These are phyloP conservation scores for Sebastes cheni DNA, from an alignment of 2,797 vertebrate species.

Conservation along the genomic window DNA sequence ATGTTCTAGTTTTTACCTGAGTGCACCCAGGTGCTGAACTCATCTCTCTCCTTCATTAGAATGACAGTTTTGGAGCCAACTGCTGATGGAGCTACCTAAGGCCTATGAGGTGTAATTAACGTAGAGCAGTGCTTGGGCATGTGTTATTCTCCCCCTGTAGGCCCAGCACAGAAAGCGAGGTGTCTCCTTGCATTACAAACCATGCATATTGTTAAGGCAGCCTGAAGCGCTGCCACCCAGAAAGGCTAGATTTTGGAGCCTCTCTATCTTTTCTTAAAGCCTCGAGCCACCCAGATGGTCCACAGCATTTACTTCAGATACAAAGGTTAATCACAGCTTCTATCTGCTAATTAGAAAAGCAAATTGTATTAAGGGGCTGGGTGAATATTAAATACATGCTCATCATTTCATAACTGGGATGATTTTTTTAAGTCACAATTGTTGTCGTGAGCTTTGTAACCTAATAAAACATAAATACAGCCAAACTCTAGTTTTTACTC, in stretches of 20 bases:
- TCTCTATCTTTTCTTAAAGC: constrained; percentile 8
- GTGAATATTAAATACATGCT: constrained; percentile 36
- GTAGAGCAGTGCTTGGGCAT: constrained; percentile 15
- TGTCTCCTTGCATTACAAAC: constrained; percentile 32
- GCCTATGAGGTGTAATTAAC: constrained; percentile 57
- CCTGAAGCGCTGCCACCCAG: constrained; percentile 10
- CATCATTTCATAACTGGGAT: neutral
- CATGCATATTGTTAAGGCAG: constrained; percentile 17
- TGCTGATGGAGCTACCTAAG: constrained; percentile 28
- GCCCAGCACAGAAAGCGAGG: neutral
- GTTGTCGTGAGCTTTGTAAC: neutral
- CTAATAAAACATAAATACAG: neutral
- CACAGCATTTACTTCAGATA: constrained; percentile 17
- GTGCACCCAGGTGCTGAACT: constrained; percentile 22
- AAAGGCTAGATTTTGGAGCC: constrained; percentile 13
- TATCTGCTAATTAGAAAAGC: constrained; percentile 47
- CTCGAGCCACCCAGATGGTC: constrained; percentile 30
- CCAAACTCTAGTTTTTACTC: neutral
- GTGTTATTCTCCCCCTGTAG: constrained; percentile 1
- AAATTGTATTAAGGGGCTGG: constrained; percentile 20
- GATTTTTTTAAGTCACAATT: neutral
- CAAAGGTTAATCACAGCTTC: constrained; percentile 49
- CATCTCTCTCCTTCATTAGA: constrained; percentile 29
- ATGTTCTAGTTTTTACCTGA: constrained; percentile 8
- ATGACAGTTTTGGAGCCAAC: constrained; percentile 11